Base-by-base conservation (phyloP, 2,888 invertebrate genomes). In the Spilosoma lubricipeda region DNA sequence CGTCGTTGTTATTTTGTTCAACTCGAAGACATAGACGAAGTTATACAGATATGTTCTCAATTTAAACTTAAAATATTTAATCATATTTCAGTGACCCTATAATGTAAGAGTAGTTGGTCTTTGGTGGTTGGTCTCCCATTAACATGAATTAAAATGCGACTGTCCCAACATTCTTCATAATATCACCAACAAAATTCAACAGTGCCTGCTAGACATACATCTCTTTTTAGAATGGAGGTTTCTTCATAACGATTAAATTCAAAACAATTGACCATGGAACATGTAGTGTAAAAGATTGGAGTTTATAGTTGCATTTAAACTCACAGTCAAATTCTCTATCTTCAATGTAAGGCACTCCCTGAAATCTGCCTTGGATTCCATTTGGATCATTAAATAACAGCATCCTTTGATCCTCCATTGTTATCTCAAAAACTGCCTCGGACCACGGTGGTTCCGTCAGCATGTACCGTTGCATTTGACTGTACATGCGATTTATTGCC, bases 361-460 rank as follows among this genome's bases (percentile, higher is more conserved):
- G 30, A 65, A 71, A 71, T 33, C 64, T 39, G 33, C 71, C 71
- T 48, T 45, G 36, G 8, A 71, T 30, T 15, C 48, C 71, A 71
- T 30, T 70, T 3, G 63, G 39, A 5, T 70, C 59, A 42, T 70
- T 63, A 30, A 70, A 70, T 2, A 70, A 63, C 70, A 70, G 42
- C 70, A 70, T 42, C 7, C 23, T 42, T 5, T 42, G 42, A 11
- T 63, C 70, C 13, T 63, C 70, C 70, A 70, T 70, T 0, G 59
- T 30, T 30, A 70, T 45, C 18, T 45, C 30, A 5, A 70, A 63
- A n/a, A 63, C 30, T 30, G 70, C 59, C 30, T 70, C 42, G 4
- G 27, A 4, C 70, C 70, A 70, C 39, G 30, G 42, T 5, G 70
- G 70, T 27, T 63, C 30, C 18, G 42, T 63, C 23, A 2, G 1